phyloP scores from a whole-genome alignment of 2,797 vertebrate genomes.

The Pangasius larnaudii region DNA sequence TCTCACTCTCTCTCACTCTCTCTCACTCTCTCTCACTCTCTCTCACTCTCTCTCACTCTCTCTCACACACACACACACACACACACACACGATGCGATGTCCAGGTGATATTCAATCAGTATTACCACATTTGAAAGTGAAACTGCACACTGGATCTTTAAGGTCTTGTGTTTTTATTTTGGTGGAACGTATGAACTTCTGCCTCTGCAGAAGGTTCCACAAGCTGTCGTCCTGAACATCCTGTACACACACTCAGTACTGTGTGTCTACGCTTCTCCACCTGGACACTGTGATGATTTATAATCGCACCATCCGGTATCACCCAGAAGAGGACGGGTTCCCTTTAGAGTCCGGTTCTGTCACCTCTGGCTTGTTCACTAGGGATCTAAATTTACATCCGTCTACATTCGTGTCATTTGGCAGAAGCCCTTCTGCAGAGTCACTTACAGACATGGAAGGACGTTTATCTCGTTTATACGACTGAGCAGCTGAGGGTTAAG shows the following conservation, averaged over 20 bases:
- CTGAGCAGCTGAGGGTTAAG: too few relatives aligned
- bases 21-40: too few relatives aligned
- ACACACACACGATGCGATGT: neutral
- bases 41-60: neutral
- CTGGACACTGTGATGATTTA: neutral
- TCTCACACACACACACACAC: neutral
- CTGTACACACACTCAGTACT: neutral
- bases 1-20: too few relatives aligned
- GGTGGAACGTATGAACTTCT: neutral
- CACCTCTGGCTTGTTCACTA: neutral
- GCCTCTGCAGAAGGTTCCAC: neutral
- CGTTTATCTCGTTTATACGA: neutral
- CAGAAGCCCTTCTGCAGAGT: neutral
- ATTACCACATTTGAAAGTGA: neutral
- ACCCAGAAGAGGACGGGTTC: neutral
- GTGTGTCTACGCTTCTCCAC: neutral
- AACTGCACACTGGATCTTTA: neutral
- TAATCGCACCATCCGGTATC: neutral
- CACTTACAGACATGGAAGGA: neutral
- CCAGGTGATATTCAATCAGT: neutral
- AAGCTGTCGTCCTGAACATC: neutral
- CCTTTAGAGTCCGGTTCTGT: neutral
- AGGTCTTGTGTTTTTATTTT: neutral
- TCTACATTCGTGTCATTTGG: too few relatives aligned
- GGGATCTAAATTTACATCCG: too few relatives aligned